Percentiles rank a stretch among this genome's conserved stretches.
phyloP scores from a whole-genome alignment of 2,113 vertebrate species.

The Loxodonta africana region DNA sequence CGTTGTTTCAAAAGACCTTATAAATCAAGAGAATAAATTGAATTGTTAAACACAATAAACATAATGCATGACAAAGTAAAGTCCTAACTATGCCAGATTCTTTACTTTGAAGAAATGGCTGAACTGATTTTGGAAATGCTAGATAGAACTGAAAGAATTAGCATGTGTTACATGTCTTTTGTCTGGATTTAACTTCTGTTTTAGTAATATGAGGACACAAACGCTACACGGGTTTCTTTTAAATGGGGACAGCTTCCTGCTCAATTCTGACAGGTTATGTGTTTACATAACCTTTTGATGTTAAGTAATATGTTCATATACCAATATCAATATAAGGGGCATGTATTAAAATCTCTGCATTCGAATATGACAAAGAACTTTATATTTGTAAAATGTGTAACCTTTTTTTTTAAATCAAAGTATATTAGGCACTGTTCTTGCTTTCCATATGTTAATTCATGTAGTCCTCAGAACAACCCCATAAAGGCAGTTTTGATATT shows the following conservation, averaged over 20 bases:
- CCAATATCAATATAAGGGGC: conserved; percentile 41
- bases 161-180: not conserved
- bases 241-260: not conserved
- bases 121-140: conserved; percentile 66
- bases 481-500: conserved; percentile 22
- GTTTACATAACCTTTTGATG: conserved; percentile 50
- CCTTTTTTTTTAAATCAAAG: conserved; percentile 26
- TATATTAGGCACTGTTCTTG: not conserved
- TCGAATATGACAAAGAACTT: conserved; percentile 41
- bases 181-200: conserved; percentile 36
- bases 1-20: conserved; percentile 39
- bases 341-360: conserved; percentile 8
- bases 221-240: conserved; percentile 50
- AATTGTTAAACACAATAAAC: conserved; percentile 48
- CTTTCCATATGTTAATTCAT: conserved; percentile 47
- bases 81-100: conserved; percentile 69
- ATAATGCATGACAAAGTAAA: conserved; percentile 22
- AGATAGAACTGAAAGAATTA: conserved; percentile 23
- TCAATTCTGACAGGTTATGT: conserved; percentile 34
- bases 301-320: conserved; percentile 52
- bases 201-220: conserved; percentile 23
- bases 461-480: not conserved
- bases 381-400: not conserved
- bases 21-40: conserved; percentile 57
- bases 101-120: conserved; percentile 62